Evolutionary conservation across 2,113 vertebrate genomes (phyloP).

Genomic region (Oplegnathus fasciatus): DNA sequence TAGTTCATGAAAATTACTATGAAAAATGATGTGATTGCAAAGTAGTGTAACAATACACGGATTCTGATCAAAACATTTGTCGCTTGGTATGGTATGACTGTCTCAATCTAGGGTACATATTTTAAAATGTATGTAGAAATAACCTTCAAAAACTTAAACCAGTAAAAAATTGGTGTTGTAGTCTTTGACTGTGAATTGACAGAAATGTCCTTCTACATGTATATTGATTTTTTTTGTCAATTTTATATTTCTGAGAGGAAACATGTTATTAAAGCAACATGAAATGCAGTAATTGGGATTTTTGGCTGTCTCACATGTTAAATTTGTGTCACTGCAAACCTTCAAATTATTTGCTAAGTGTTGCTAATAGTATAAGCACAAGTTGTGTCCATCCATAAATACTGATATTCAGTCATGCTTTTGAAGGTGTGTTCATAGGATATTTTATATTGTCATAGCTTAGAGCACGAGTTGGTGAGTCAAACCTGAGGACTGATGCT

Average conservation of each 20-base stretch:
- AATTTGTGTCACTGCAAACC: neutral
- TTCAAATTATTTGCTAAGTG: neutral
- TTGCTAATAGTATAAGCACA: neutral
- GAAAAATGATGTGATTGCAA: neutral
- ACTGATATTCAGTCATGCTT: neutral
- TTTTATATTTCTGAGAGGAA: neutral
- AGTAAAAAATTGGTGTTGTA: neutral
- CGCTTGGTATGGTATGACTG: neutral
- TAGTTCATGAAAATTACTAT: neutral
- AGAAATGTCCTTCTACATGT: neutral
- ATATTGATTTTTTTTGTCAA: neutral
- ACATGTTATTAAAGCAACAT: neutral
- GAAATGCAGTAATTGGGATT: neutral
- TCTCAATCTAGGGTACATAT: neutral
- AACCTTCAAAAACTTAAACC: neutral
- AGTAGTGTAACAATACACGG: neutral
- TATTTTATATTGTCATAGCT: constrained; percentile 14
- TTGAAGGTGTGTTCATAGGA: constrained; percentile 2
- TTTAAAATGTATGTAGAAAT: neutral
- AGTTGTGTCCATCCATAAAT: neutral
- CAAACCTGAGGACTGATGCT: neutral
- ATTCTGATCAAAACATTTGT: constrained; percentile 15
- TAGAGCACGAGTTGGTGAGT: neutral
- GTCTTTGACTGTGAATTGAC: neutral
- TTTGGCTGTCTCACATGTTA: neutral